A percentile compares a stretch with the other conserved stretches of the same genome.
Evolutionary conservation across 2,797 vertebrate species (phyloP).

Genomic region (Onychomys arenicola): DNA sequence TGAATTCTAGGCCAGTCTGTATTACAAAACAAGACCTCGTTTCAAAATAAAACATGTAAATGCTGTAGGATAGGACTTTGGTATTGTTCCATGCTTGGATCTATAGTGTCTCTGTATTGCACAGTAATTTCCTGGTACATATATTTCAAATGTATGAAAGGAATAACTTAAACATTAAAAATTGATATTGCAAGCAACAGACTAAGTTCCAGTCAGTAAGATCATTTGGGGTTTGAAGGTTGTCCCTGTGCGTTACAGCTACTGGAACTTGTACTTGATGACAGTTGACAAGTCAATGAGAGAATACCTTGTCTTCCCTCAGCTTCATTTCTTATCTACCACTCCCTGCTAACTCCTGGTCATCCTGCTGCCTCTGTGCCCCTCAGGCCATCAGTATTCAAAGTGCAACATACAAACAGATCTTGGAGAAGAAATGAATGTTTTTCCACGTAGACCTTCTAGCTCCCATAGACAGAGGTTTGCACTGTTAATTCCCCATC

Average conservation of each 20-base stretch:
- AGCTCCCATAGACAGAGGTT: not conserved
- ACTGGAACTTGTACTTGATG: not conserved
- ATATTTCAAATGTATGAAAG: not conserved
- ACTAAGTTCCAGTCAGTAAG: not conserved
- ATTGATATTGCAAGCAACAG: not conserved
- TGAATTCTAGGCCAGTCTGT: not conserved
- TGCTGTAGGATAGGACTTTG: not conserved
- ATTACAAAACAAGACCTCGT: not conserved
- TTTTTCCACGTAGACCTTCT: conserved; percentile 23
- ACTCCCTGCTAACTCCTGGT: not conserved
- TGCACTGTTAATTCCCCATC: not conserved
- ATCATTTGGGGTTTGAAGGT: conserved; percentile 15
- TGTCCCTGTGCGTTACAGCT: not conserved
- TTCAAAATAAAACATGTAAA: not conserved
- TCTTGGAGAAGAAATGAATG: not conserved
- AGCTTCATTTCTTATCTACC: not conserved
- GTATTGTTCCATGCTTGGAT: not conserved
- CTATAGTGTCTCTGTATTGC: not conserved
- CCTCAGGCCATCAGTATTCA: not conserved
- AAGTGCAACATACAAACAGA: conserved; percentile 44
- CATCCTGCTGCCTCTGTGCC: not conserved
- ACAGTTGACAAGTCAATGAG: not conserved
- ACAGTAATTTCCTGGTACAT: not conserved
- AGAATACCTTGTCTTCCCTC: not conserved
- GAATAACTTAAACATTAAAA: conserved; percentile 15